Conservation (phyloP, 92 coral and sea anemone genomes). For the Epizoanthus stellaris region DNA sequence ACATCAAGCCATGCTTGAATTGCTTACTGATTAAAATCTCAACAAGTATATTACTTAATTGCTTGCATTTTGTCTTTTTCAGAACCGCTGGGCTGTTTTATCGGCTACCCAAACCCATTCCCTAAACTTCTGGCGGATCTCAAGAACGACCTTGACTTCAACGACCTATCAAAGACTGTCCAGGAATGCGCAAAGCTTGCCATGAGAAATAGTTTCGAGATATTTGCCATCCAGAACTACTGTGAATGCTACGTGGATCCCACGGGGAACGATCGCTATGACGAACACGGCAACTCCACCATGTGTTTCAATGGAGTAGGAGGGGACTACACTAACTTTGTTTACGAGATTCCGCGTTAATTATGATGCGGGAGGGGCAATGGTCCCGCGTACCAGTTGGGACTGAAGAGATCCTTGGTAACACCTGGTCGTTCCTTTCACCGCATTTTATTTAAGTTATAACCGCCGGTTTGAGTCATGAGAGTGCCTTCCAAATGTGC, state of each 20-base stretch:
- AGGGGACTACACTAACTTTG: slow-evolving; percentile 44
- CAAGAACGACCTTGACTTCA: slow-evolving; percentile 6
- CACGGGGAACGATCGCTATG: slow-evolving; percentile 19
- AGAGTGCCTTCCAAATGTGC: too few relatives aligned
- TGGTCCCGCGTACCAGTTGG: too few relatives aligned
- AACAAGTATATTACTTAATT: too few relatives aligned
- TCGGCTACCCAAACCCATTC: slow-evolving; percentile 28
- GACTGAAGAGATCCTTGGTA: too few relatives aligned
- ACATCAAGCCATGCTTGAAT: too few relatives aligned
- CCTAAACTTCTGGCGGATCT: slow-evolving; percentile 27
- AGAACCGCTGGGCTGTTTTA: slow-evolving; percentile 24
- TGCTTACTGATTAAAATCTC: too few relatives aligned
- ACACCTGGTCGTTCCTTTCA: too few relatives aligned
- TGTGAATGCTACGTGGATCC: slow-evolving; percentile 56
- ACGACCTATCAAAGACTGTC: neutral
- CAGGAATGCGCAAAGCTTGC: slow-evolving; percentile 32
- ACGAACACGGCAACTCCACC: slow-evolving; percentile 25
- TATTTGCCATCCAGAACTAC: slow-evolving; percentile 50
- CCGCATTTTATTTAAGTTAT: too few relatives aligned
- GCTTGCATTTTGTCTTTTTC: neutral
- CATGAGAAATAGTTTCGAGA: slow-evolving; percentile 14
- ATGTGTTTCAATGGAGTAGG: slow-evolving; percentile 48
- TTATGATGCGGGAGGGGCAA: too few relatives aligned
- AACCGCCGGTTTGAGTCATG: too few relatives aligned
- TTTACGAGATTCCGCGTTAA: slow-evolving; percentile 29